A percentile compares a stretch with the other conserved stretches of the same genome.
Conservation (phyloP, 2,797 vertebrate genomes). For the Tangara arthus region DNA sequence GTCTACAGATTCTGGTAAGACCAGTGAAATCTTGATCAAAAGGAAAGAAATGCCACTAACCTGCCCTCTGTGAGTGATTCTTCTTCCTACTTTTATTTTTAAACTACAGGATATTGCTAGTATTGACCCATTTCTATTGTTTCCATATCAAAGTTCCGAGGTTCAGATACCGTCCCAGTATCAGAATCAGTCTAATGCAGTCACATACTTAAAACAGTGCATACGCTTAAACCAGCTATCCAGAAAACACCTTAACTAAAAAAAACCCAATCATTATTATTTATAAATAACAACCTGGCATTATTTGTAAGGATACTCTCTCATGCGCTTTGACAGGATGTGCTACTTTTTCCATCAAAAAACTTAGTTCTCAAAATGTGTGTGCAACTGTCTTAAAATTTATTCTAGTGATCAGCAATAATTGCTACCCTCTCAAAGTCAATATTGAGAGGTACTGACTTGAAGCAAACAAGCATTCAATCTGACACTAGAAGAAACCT, state of each 20-base stretch:
- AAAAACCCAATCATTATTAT: background rate
- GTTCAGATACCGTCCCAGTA: background rate
- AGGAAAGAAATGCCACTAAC: background rate
- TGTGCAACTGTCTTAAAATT: background rate
- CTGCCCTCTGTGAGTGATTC: background rate
- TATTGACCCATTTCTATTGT: background rate
- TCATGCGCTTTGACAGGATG: background rate
- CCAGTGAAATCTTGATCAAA: background rate
- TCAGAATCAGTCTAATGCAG: background rate
- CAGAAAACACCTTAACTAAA: background rate
- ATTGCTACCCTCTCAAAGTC: background rate
- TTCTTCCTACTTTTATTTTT: background rate
- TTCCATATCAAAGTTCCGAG: background rate
- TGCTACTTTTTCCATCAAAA: background rate
- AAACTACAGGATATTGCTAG: background rate
- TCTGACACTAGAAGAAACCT: background rate
- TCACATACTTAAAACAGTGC: background rate
- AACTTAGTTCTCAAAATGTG: background rate
- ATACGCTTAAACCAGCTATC: background rate
- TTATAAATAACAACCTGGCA: background rate
- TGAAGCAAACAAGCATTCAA: background rate
- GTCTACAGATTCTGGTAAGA: background rate
- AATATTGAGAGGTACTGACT: background rate
- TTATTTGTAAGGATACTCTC: background rate
- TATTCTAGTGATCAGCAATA: background rate